phyloP scores from a whole-genome alignment of 2,888 invertebrate species.

The Stomorhina lunata region DNA sequence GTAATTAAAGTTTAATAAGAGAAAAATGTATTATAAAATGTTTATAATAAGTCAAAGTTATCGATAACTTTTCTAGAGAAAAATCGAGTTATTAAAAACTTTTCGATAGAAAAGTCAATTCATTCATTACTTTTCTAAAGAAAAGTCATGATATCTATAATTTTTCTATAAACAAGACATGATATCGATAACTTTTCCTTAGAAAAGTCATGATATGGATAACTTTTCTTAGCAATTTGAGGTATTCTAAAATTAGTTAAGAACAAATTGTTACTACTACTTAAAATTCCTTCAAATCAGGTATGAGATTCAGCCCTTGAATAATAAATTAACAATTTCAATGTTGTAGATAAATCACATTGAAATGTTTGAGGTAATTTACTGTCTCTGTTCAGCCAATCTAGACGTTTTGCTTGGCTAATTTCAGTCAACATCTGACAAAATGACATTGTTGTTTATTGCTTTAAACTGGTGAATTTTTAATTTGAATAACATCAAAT shows the following conservation, averaged over 20 bases:
- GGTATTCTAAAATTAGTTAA: neutral
- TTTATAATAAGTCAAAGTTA: neutral
- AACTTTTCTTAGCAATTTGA: neutral
- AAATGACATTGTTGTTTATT: slow-evolving; percentile 2
- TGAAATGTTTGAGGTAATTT: slow-evolving; percentile 9
- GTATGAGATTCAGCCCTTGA: slow-evolving; percentile 4
- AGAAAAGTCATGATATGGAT: neutral
- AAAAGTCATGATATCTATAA: neutral
- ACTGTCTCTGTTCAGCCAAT: neutral
- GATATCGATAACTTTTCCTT: neutral
- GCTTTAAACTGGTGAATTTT: neutral
- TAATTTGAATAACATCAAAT: neutral
- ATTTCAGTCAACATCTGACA: slow-evolving; percentile 29
- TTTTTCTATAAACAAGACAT: neutral
- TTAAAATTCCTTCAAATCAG: neutral
- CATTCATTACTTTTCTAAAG: neutral
- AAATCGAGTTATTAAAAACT: neutral
- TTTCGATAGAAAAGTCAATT: neutral
- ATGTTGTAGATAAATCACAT: slow-evolving; percentile 27
- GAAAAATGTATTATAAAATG: too few species aligned
- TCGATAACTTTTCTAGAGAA: neutral
- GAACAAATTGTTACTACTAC: neutral
- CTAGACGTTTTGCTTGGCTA: slow-evolving; percentile 47
- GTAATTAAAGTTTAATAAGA: too few species aligned
- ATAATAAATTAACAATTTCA: slow-evolving; percentile 26